Evolutionary conservation across 2,113 vertebrate genomes (phyloP).

Genomic region (Conger conger): DNA sequence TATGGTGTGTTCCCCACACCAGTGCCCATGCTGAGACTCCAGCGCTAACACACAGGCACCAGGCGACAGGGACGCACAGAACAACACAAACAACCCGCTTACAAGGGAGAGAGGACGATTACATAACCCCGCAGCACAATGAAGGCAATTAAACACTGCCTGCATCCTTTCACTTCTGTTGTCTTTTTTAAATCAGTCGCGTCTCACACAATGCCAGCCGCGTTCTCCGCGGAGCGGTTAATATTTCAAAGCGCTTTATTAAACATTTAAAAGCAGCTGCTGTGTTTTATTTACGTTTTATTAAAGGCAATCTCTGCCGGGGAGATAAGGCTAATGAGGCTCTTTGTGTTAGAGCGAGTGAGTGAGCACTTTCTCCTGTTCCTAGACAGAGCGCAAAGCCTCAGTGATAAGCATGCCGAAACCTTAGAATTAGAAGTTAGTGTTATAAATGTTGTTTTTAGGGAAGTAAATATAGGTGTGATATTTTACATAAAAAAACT

Average conservation of each 20-base stretch:
- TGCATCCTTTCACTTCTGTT: slow-evolving; percentile 38
- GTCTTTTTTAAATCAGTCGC: slow-evolving; percentile 43
- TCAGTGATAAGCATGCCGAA: slow-evolving; percentile 99
- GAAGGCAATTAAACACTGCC: slow-evolving; percentile 18
- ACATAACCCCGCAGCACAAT: slow-evolving; percentile 37
- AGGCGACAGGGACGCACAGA: slow-evolving; percentile 83
- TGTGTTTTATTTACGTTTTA: slow-evolving; percentile 78
- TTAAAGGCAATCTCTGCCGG: slow-evolving; percentile 82
- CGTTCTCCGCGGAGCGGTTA: slow-evolving; percentile 59
- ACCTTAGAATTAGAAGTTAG: no score
- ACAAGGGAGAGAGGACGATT: slow-evolving; percentile 14
- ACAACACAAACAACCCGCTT: slow-evolving; percentile 37
- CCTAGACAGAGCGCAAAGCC: slow-evolving; percentile 87
- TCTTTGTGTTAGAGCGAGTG: slow-evolving; percentile 94
- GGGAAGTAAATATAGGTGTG: no score
- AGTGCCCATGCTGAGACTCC: slow-evolving; percentile 63
- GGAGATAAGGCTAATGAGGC: slow-evolving; percentile 96
- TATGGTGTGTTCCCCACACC: no score
- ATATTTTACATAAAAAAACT: no score
- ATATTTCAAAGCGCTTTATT: slow-evolving; percentile 55
- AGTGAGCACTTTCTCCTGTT: slow-evolving; percentile 92
- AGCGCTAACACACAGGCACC: slow-evolving; percentile 88
- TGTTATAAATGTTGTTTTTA: no score
- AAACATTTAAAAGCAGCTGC: slow-evolving; percentile 26
- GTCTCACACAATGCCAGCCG: slow-evolving; percentile 46